phyloP scores from a whole-genome alignment of 2,797 vertebrate species.

The Megaceryle alcyon region DNA sequence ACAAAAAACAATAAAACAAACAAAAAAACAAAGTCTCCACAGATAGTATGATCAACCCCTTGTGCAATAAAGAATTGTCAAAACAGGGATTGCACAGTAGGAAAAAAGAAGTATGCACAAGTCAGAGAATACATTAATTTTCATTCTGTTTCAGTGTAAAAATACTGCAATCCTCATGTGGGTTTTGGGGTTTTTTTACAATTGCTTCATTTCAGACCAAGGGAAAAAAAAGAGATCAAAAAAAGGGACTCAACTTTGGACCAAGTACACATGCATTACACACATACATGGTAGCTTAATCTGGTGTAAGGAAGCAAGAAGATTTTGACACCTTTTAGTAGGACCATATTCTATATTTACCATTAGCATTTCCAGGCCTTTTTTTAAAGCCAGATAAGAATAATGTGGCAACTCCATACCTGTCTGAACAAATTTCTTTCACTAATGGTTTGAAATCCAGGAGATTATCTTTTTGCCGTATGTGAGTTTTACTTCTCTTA shows the following conservation, averaged over 20 bases:
- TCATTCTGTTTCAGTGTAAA: not conserved
- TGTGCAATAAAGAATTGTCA: not conserved
- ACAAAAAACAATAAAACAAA: not conserved
- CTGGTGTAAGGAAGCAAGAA: not conserved
- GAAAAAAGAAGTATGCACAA: not conserved
- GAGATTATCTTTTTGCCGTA: slow-evolving; percentile 53
- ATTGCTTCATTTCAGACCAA: not conserved
- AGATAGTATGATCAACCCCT: not conserved
- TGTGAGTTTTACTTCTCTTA: slow-evolving; percentile 42
- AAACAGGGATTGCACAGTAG: not conserved
- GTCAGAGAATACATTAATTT: not conserved
- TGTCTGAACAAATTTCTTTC: slow-evolving; percentile 55
- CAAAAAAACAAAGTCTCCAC: not conserved
- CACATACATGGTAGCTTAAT: not conserved
- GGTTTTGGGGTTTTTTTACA: not conserved
- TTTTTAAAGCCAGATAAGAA: slow-evolving; percentile 20
- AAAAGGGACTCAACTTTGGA: not conserved
- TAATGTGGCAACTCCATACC: slow-evolving; percentile 22
- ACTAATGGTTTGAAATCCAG: slow-evolving; percentile 53
- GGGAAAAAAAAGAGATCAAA: not conserved
- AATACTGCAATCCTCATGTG: not conserved
- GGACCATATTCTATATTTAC: slow-evolving; percentile 7
- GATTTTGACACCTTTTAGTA: slow-evolving; percentile 33
- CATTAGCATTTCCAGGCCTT: not conserved
- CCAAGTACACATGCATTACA: not conserved